Conservation (phyloP, 2,888 invertebrate genomes). For the Eristalis arbustorum region DNA sequence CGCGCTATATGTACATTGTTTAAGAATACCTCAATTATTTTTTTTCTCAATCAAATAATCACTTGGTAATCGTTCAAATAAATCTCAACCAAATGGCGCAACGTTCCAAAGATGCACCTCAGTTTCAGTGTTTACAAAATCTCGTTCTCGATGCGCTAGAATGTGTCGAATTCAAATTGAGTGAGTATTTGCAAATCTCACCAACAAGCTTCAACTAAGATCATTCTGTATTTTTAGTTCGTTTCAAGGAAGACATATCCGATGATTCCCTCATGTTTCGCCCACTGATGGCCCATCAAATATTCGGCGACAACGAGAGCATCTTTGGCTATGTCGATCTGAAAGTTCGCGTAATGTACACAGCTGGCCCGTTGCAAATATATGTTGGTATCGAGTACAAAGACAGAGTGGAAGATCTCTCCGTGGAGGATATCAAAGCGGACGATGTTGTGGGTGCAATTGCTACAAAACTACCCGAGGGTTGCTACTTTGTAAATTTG, state of each 20-base stretch:
- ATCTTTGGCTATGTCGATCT: slow-evolving; percentile 96
- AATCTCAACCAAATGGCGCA: slow-evolving; percentile 27
- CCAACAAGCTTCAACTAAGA: background rate
- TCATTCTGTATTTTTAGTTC: slow-evolving; percentile 29
- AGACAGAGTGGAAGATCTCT: slow-evolving; percentile 83
- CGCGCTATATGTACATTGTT: background rate
- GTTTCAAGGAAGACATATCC: slow-evolving; percentile 47
- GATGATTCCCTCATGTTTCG: slow-evolving; percentile 84
- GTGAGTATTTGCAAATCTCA: slow-evolving; percentile 72
- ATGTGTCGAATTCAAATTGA: slow-evolving; percentile 78
- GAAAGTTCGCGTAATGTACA: slow-evolving; percentile 88
- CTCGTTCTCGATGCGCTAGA: slow-evolving; percentile 77
- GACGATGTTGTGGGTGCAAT: slow-evolving; percentile 88
- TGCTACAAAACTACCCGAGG: slow-evolving; percentile 85
- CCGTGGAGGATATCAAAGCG: slow-evolving; percentile 82
- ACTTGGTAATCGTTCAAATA: background rate
- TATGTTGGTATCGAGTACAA: slow-evolving; percentile 88
- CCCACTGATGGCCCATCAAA: slow-evolving; percentile 95
- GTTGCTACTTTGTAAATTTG: slow-evolving; percentile 85
- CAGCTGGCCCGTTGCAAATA: slow-evolving; percentile 89
- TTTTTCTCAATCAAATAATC: background rate
- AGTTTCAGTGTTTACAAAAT: slow-evolving; percentile 77
- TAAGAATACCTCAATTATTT: background rate
- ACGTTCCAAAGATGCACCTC: slow-evolving; percentile 73
- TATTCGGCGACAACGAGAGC: slow-evolving; percentile 94